Evolutionary conservation across 2,113 vertebrate genomes (phyloP).

Genomic region (Panurus biarmicus): DNA sequence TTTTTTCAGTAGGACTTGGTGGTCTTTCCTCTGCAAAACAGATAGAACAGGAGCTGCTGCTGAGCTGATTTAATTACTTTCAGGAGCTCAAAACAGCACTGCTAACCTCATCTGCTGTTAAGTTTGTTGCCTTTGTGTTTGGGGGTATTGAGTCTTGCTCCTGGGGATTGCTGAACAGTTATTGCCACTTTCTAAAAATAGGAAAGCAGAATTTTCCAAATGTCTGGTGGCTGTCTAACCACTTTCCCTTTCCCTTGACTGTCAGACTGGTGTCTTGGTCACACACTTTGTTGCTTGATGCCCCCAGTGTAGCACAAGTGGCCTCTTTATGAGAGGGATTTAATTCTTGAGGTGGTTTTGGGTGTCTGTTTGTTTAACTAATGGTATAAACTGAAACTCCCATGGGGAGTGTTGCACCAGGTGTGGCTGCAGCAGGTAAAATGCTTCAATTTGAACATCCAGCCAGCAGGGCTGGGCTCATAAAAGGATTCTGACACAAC

Average conservation of each 20-base stretch:
- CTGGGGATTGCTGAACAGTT: background rate
- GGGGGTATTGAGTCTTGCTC: background rate
- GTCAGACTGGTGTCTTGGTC: background rate
- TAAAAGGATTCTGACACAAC: slow-evolving; percentile 55
- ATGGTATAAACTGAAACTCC: slow-evolving; percentile 50
- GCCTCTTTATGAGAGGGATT: background rate
- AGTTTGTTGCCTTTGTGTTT: background rate
- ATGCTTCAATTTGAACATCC: slow-evolving; percentile 32
- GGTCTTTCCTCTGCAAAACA: background rate
- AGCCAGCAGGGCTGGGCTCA: slow-evolving; percentile 55
- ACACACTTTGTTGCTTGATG: background rate
- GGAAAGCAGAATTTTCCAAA: background rate
- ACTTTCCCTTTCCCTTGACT: background rate
- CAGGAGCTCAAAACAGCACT: background rate
- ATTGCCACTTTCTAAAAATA: background rate
- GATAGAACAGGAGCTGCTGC: background rate
- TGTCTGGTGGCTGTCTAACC: background rate
- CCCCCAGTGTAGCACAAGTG: background rate
- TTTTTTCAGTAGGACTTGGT: background rate
- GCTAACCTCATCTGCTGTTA: background rate
- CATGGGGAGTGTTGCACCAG: slow-evolving; percentile 46
- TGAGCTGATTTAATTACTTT: background rate
- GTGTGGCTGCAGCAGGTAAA: slow-evolving; percentile 47
- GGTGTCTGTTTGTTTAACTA: slow-evolving; percentile 28
- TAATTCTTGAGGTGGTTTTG: background rate